A percentile compares a stretch with the other conserved stretches of the same genome.
These are phyloP conservation scores for Leptinotarsa undecemlineata DNA, from an alignment of 1,140 invertebrate genomes.

Conservation along the genomic window DNA sequence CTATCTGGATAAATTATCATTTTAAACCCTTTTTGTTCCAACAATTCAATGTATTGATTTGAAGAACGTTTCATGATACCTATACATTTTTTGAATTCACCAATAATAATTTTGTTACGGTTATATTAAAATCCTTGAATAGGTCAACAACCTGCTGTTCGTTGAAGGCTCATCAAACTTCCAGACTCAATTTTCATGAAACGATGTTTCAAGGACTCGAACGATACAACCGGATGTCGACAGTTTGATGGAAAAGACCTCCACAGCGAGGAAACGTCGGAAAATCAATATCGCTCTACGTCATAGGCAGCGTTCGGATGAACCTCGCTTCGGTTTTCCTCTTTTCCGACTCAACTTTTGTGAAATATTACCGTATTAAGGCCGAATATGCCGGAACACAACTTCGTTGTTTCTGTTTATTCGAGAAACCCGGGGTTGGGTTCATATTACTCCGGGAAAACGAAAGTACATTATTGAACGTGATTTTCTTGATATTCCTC, in stretches of 20 bases:
- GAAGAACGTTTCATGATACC: too few relatives aligned
- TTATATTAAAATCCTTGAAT: too few relatives aligned
- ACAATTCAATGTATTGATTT: too few relatives aligned
- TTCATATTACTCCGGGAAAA: not conserved
- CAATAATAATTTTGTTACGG: too few relatives aligned
- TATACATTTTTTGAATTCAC: too few relatives aligned
- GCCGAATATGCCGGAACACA: not conserved
- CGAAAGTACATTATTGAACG: conserved; percentile 7
- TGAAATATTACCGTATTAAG: conserved; percentile 25
- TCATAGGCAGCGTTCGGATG: conserved; percentile 41
- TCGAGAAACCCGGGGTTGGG: not conserved
- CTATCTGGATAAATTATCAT: too few relatives aligned
- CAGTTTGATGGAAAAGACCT: conserved; percentile 35
- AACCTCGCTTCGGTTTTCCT: conserved; percentile 31
- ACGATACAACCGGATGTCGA: conserved; percentile 26
- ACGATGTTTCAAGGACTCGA: conserved; percentile 38
- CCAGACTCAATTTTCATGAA: conserved; percentile 30
- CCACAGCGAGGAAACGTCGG: conserved; percentile 24
- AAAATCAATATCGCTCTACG: conserved; percentile 46
- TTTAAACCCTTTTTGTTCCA: too few relatives aligned
- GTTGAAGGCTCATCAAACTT: too few relatives aligned
- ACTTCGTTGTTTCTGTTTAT: conserved; percentile 17
- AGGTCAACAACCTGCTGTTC: too few relatives aligned
- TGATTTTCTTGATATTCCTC: not conserved
- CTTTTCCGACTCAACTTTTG: conserved; percentile 28